These are phyloP conservation scores for Leucophenga montana DNA, from an alignment of 2,888 invertebrate genomes.

Conservation along the genomic window DNA sequence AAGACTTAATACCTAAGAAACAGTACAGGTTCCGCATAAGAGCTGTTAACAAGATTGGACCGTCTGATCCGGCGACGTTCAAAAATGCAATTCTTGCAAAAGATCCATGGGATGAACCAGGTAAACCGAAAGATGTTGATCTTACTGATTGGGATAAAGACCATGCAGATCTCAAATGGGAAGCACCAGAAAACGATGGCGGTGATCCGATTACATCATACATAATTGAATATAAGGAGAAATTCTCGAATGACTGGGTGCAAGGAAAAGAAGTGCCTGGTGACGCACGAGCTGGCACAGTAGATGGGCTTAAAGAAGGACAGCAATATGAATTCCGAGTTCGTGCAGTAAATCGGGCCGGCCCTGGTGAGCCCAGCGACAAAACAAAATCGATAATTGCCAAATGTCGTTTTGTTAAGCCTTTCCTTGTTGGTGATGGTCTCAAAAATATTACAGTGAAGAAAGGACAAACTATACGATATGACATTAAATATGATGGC, in stretches of 20 bases:
- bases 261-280: slow-evolving; percentile 88
- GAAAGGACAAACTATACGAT: slow-evolving; percentile 93
- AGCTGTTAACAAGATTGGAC: slow-evolving; percentile 93
- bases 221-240: slow-evolving; percentile 93
- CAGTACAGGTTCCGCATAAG: slow-evolving; percentile 96
- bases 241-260: slow-evolving; percentile 93
- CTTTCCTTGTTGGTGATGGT: slow-evolving; percentile 92
- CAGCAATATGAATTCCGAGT: slow-evolving; percentile 95
- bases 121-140: slow-evolving; percentile 93
- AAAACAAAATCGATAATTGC: slow-evolving; percentile 93
- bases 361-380: slow-evolving; percentile 95
- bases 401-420: slow-evolving; percentile 96
- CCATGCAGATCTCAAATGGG: slow-evolving; percentile 96
- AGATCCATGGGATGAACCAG: slow-evolving; percentile 98
- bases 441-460: slow-evolving; percentile 92
- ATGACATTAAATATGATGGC: slow-evolving; percentile 95
- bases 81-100: slow-evolving; percentile 92
- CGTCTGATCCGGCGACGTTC: slow-evolving; percentile 92
- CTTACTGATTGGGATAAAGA: slow-evolving; percentile 97
- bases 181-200: slow-evolving; percentile 93
- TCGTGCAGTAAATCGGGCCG: slow-evolving; percentile 94
- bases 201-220: slow-evolving; percentile 96
- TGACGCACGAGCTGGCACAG: slow-evolving; percentile 84
- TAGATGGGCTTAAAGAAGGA: slow-evolving; percentile 92
- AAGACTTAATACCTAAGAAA: slow-evolving; percentile 90